phyloP scores from a whole-genome alignment of 2,888 invertebrate genomes.

The Axea sp. region DNA sequence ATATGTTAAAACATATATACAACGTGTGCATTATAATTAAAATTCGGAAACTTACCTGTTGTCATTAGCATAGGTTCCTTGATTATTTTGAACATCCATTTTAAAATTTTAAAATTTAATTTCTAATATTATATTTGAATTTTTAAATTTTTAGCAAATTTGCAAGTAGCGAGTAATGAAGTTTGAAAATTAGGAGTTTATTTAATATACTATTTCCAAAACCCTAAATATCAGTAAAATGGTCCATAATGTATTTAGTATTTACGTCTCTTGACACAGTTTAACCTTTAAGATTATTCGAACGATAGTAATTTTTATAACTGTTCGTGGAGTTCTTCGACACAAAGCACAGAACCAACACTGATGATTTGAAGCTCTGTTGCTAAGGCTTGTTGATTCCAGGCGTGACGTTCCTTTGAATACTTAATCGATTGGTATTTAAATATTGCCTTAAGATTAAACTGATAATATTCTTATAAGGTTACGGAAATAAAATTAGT shows the following conservation, averaged over 20 bases:
- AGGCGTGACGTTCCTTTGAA: constrained; percentile 7
- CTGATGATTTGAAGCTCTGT: constrained; percentile 14
- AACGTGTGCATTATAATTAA: not conserved
- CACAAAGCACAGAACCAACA: constrained; percentile 14
- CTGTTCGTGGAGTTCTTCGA: constrained; percentile 6
- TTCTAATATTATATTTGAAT: too few species aligned
- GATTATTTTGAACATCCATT: not conserved
- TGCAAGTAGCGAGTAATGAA: too few species aligned
- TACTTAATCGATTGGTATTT: constrained; percentile 38
- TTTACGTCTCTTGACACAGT: too few species aligned
- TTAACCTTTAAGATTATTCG: constrained; percentile 19
- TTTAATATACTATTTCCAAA: too few species aligned
- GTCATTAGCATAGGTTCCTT: constrained; percentile 5
- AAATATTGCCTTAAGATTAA: constrained; percentile 12
- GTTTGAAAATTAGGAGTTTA: too few species aligned
- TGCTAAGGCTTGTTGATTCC: constrained; percentile 41
- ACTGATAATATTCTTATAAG: not conserved
- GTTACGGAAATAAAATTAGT: constrained; percentile 7
- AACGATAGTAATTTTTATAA: not conserved
- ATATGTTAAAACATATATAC: constrained; percentile 2
- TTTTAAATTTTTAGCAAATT: too few species aligned
- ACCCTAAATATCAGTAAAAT: too few species aligned
- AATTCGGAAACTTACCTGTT: constrained; percentile 18
- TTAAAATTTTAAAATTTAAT: too few species aligned
- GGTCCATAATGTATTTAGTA: too few species aligned